A percentile compares a stretch with the other conserved stretches of the same genome.
These are phyloP conservation scores for Operophtera brumata DNA, from an alignment of 2,888 invertebrate genomes.

Conservation along the genomic window DNA sequence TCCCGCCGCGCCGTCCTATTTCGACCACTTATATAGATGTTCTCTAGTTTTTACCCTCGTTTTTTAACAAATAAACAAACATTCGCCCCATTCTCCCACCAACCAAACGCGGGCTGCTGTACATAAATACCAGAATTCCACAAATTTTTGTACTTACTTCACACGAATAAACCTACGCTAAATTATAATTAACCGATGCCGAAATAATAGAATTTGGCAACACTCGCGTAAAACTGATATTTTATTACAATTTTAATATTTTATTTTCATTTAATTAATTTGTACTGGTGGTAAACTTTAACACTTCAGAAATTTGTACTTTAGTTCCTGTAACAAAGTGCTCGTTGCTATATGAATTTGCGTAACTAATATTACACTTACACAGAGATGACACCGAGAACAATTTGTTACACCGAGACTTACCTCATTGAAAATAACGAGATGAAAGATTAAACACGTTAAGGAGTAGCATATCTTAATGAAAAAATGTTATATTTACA, in stretches of 20 bases:
- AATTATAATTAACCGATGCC: conserved; percentile 66
- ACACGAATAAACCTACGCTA: conserved; percentile 65
- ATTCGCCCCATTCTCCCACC: conserved; percentile 32
- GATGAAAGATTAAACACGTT: conserved; percentile 44
- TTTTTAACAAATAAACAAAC: conserved; percentile 42
- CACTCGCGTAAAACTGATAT: conserved; percentile 70
- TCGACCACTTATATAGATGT: conserved; percentile 55
- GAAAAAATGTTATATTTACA: conserved; percentile 62
- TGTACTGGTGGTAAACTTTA: conserved; percentile 77
- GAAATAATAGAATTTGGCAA: conserved; percentile 77
- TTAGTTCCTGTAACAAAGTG: conserved; percentile 66
- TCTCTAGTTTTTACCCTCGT: conserved; percentile 56
- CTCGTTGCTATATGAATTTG: conserved; percentile 61
- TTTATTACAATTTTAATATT: conserved; percentile 36
- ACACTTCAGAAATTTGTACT: conserved; percentile 80
- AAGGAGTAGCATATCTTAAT: conserved; percentile 36
- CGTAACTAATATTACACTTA: conserved; percentile 49
- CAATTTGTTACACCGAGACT: conserved; percentile 65
- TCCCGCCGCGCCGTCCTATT: conserved; percentile 47
- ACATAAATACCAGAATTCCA: conserved; percentile 40
- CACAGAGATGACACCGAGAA: conserved; percentile 70
- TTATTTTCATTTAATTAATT: conserved; percentile 65
- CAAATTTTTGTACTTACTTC: conserved; percentile 70
- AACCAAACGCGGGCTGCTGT: conserved; percentile 51
- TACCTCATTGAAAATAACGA: conserved; percentile 59